Conservation (phyloP, 1,140 invertebrate genomes). For the Nixonia krombeini region DNA sequence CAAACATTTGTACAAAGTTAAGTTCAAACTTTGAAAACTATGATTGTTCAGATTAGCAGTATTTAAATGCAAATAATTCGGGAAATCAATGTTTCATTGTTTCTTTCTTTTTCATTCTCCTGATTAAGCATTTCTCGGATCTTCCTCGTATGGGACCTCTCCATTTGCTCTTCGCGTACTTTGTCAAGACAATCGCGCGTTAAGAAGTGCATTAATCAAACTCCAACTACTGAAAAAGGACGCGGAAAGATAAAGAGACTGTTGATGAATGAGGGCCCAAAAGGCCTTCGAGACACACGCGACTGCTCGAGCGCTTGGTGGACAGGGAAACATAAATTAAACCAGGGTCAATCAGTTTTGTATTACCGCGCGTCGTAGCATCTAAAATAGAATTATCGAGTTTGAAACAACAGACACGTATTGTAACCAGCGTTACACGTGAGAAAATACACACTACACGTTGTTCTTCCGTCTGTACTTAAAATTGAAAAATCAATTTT, state of each 20-base stretch:
- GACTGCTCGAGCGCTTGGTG: constrained; percentile 33
- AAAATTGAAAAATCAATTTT: too few relatives aligned
- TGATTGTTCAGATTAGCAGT: too few relatives aligned
- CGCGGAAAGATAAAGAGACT: constrained; percentile 43
- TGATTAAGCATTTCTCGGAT: too few relatives aligned
- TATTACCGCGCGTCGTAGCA: constrained; percentile 41
- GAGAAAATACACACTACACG: too few relatives aligned
- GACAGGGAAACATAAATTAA: constrained; percentile 61
- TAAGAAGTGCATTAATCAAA: constrained; percentile 21
- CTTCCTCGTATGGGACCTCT: too few relatives aligned
- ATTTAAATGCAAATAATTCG: too few relatives aligned
- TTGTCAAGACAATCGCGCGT: constrained; percentile 8
- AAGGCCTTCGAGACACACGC: constrained; percentile 46
- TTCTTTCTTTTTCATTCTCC: too few relatives aligned
- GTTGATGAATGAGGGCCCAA: constrained; percentile 20
- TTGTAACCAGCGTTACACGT: too few relatives aligned
- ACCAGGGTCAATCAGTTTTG: constrained; percentile 57
- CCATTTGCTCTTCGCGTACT: background rate
- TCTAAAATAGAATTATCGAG: constrained; percentile 1
- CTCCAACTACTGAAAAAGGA: constrained; percentile 10
- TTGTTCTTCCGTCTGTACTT: too few relatives aligned
- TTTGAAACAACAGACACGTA: constrained; percentile 2
- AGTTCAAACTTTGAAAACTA: too few relatives aligned
- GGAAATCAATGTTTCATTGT: too few relatives aligned
- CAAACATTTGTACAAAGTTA: too few relatives aligned